Conservation (phyloP, 2,797 vertebrate species). For the Leptatherina wallacei region DNA sequence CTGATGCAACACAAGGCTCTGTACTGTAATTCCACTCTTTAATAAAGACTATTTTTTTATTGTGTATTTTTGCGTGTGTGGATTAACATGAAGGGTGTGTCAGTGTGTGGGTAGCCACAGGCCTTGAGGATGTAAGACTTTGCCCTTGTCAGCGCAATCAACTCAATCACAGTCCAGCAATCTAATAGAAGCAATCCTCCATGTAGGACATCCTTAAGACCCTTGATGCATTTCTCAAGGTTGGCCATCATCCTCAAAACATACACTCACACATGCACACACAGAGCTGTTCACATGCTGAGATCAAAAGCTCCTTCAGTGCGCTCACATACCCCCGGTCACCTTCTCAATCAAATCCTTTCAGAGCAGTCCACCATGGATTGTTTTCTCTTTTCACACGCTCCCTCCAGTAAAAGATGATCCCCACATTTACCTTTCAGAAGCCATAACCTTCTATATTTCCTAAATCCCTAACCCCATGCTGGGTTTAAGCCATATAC, state of each 20-base stretch:
- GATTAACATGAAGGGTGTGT: conserved; percentile 10
- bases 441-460: conserved; percentile 13
- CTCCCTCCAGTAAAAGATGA: conserved; percentile 20
- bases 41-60: conserved; percentile 38
- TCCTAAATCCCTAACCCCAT: conserved; percentile 4
- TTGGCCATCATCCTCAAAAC: conserved; percentile 47
- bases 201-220: conserved; percentile 52
- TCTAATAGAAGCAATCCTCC: conserved; percentile 47
- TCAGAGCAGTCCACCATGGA: conserved; percentile 21
- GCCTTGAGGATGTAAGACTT: conserved; percentile 11
- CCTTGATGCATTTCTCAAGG: conserved; percentile 66
- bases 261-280: background rate
- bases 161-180: conserved; percentile 48
- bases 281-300: conserved; percentile 14
- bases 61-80: conserved; percentile 17
- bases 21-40: conserved; percentile 43
- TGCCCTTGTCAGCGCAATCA: conserved; percentile 44
- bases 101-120: conserved; percentile 2
- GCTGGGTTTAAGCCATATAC: conserved; percentile 16
- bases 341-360: conserved; percentile 61
- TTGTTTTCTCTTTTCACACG: conserved; percentile 30
- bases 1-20: conserved; percentile 38
- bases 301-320: conserved; percentile 31
- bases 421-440: conserved; percentile 8
- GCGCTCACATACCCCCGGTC: conserved; percentile 36